Conservation (phyloP, 1,140 invertebrate species). For the Pteromalus puparum region DNA sequence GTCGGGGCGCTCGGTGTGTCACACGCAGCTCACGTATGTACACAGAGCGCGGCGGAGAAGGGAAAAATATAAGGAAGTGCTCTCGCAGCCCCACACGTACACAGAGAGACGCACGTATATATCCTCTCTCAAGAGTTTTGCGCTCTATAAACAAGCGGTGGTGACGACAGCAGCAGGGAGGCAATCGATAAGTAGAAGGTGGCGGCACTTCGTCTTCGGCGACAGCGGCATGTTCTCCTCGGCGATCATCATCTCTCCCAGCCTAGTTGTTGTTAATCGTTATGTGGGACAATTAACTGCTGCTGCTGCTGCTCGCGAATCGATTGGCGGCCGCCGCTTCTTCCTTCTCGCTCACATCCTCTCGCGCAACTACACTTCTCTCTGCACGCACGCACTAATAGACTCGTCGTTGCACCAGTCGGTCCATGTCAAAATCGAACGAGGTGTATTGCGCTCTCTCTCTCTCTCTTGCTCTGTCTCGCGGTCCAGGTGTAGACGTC, state of each 20-base stretch:
- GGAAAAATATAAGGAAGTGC: neutral
- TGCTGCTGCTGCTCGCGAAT: neutral
- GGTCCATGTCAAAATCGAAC: neutral
- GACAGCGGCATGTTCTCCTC: neutral
- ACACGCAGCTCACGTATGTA: neutral
- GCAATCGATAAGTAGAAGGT: constrained; percentile 38
- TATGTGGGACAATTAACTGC: neutral
- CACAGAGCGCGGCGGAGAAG: neutral
- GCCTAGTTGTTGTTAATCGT: neutral
- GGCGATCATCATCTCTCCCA: neutral
- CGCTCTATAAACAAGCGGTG: constrained; percentile 28
- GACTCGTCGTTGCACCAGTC: neutral
- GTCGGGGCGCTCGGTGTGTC: neutral
- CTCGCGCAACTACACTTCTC: neutral
- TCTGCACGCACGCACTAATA: neutral
- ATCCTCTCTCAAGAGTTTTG: neutral
- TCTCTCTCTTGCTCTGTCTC: neutral
- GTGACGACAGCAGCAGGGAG: neutral
- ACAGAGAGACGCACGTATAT: neutral
- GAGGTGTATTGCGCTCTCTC: neutral
- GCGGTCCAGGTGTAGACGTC: neutral
- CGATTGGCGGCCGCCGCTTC: constrained; percentile 14
- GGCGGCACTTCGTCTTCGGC: neutral
- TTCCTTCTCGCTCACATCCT: neutral
- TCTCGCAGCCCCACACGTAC: neutral